Evolutionary conservation across 2,797 vertebrate genomes (phyloP).

Genomic region (Acridotheres tristis): DNA sequence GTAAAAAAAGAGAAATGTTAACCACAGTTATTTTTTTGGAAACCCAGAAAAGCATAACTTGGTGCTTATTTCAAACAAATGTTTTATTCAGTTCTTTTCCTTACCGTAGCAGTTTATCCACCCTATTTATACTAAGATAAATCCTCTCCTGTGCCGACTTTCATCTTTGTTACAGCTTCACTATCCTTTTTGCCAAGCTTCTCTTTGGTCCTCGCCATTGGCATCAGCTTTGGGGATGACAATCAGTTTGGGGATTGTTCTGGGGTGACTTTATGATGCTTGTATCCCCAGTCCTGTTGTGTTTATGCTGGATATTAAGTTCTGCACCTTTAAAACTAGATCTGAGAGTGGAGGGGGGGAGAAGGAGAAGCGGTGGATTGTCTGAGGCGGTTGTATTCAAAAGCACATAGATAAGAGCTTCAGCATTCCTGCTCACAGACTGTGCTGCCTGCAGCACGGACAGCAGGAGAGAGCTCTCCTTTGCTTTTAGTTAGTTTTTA

Average conservation of each 20-base stretch:
- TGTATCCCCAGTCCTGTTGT: not conserved
- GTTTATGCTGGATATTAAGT: not conserved
- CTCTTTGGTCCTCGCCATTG: not conserved
- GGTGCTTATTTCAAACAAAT: slow-evolving; percentile 17
- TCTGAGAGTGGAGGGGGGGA: not conserved
- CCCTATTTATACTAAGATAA: not conserved
- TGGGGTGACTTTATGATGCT: not conserved
- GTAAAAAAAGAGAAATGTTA: slow-evolving; percentile 35
- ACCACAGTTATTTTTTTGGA: slow-evolving; percentile 10
- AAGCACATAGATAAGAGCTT: not conserved
- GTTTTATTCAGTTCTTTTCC: not conserved
- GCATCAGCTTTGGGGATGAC: not conserved
- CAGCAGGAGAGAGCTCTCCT: not conserved
- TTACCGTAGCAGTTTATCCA: not conserved
- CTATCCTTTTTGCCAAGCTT: not conserved
- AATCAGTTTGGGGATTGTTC: not conserved
- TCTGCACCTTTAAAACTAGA: not conserved
- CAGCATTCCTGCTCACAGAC: not conserved
- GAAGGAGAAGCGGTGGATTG: not conserved
- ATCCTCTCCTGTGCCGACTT: not conserved
- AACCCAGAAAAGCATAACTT: slow-evolving; percentile 1
- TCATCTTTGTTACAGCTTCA: not conserved
- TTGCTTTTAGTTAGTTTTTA: not conserved
- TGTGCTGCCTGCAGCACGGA: not conserved
- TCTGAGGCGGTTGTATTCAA: not conserved